Base-by-base conservation (phyloP, 2,888 invertebrate species). In the Diloba caeruleocephala region DNA sequence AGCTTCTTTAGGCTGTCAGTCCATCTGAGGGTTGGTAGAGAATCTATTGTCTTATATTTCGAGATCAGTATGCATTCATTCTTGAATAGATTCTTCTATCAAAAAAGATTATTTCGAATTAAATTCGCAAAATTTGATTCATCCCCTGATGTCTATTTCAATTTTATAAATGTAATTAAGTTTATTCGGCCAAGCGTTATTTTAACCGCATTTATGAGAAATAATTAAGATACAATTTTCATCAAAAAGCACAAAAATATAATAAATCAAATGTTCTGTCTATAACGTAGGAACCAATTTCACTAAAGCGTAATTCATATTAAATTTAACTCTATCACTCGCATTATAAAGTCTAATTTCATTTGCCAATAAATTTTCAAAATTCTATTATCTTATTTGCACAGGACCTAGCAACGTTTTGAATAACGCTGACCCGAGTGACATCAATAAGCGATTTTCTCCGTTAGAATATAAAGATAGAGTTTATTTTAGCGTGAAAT, bases 311-410 rank as follows among this genome's bases (percentile, higher is more conserved):
- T 21, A 37, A 21, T 21, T 21, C 21, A 5, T 57, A 53, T 50
- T 46, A 2, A 62, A 53, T 56, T 49, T 31, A 37, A 54, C 62
- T 48, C 48, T 66, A 52, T 52, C 28, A 19, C 23, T 8, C 14
- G 5, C 3, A 1, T 0, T 0, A 13, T 70, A 61, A 37, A 58
- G 49, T 63, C 34, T 21, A 67, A 62, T 63, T 67, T 69, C 17
- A 48, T 46, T 49, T 37, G 37, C 13, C 33, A 43, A 60, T 48
- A 37, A 39, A 54, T 57, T 71, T 63, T 66, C 67, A 68, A 77
- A 76, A 80, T 78, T 79, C 77, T 77, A 81, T 82, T 85, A 85
- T 85, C 84, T 82, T 82, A 84, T 82, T 86, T 83, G 78, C 71
- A 61, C 81, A 83, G 79, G 55, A 60, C 46, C 36, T 59, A 39